Evolutionary conservation across 2,113 vertebrate genomes (phyloP).

Genomic region (Mirza zaza): DNA sequence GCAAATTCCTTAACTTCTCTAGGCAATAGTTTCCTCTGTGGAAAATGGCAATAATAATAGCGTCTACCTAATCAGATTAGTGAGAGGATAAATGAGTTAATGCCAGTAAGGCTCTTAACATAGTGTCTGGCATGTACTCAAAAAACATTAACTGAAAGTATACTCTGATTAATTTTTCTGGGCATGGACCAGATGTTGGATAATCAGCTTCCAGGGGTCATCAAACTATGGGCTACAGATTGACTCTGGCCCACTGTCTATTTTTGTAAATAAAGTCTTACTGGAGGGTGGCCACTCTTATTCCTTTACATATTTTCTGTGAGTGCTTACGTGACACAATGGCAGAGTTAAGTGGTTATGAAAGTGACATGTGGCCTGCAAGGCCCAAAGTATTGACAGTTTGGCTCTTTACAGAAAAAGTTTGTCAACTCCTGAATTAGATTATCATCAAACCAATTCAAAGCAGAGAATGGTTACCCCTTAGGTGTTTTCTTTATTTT

Average conservation of each 20-base stretch:
- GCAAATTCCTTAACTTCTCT: background rate
- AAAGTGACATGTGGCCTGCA: background rate
- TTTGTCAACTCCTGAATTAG: background rate
- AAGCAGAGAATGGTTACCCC: background rate
- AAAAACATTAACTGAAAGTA: background rate
- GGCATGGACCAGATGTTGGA: background rate
- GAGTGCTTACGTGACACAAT: background rate
- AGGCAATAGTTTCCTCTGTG: background rate
- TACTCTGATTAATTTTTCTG: background rate
- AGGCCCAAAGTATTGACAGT: background rate
- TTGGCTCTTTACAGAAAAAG: background rate
- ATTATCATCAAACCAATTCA: background rate
- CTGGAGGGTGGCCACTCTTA: background rate
- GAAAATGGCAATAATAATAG: background rate
- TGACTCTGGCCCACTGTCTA: background rate
- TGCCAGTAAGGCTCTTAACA: background rate
- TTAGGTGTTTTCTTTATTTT: background rate
- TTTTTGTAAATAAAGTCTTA: slow-evolving; percentile 50
- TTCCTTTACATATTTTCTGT: background rate
- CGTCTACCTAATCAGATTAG: background rate
- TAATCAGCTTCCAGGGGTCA: background rate
- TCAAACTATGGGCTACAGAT: background rate
- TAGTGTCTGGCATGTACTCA: background rate
- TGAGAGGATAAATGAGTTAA: background rate
- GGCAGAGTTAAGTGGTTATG: background rate